A percentile compares a stretch with the other conserved stretches of the same genome.
These are phyloP conservation scores for Drosophila pectinifera DNA, from an alignment of 1,140 invertebrate genomes.

Conservation along the genomic window DNA sequence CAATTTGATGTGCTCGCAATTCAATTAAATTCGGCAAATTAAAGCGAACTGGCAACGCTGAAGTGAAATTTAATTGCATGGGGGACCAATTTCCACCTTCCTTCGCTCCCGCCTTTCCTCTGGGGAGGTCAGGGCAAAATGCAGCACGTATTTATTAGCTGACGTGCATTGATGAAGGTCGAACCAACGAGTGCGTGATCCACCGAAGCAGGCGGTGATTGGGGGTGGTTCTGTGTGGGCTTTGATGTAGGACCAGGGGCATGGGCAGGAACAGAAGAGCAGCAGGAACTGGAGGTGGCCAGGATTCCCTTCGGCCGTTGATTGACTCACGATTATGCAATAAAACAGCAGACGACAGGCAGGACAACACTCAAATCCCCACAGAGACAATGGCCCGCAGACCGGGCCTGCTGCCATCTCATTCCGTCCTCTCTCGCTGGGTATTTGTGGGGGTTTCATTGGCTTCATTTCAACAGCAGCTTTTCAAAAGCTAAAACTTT, in stretches of 20 bases:
- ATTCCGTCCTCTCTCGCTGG: constrained; percentile 1
- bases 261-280: background rate
- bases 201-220: constrained; percentile 9
- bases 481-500: constrained; percentile 80
- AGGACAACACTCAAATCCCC: constrained; percentile 64
- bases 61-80: constrained; percentile 71
- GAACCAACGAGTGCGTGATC: constrained; percentile 44
- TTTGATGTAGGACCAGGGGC: background rate
- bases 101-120: background rate
- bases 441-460: constrained; percentile 59
- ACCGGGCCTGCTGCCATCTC: background rate
- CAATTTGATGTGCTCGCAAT: constrained; percentile 67
- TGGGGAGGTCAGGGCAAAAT: constrained; percentile 21
- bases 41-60: constrained; percentile 66
- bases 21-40: constrained; percentile 74
- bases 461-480: constrained; percentile 75
- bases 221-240: background rate
- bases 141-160: constrained; percentile 82
- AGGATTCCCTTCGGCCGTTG: constrained; percentile 54
- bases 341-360: constrained; percentile 70
- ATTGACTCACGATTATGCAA: constrained; percentile 83
- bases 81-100: constrained; percentile 12
- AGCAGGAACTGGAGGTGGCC: background rate
- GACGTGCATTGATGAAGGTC: constrained; percentile 80
- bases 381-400: constrained; percentile 56